Percentiles rank a stretch among this genome's conserved stretches.
phyloP scores from a whole-genome alignment of 2,888 invertebrate species.

The Thecocarcelia acutangulata region DNA sequence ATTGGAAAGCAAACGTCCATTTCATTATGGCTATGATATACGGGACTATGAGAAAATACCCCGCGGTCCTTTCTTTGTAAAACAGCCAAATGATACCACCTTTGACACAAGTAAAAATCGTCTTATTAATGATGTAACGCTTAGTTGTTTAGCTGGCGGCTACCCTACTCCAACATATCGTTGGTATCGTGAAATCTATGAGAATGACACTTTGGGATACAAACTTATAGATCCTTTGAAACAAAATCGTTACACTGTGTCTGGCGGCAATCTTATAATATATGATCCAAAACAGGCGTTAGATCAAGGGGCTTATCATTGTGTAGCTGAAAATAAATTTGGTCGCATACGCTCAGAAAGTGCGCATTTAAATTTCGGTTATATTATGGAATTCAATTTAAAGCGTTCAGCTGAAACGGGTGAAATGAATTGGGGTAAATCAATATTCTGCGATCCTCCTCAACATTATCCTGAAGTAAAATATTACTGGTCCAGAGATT shows the following conservation, averaged over 20 bases:
- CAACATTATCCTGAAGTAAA: conserved; percentile 94
- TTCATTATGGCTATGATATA: conserved; percentile 92
- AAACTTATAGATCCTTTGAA: conserved; percentile 89
- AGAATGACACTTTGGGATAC: conserved; percentile 88
- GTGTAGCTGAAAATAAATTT: conserved; percentile 93
- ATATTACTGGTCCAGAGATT: conserved; percentile 95
- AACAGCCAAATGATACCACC: conserved; percentile 91
- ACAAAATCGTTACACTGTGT: conserved; percentile 90
- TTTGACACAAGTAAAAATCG: conserved; percentile 90
- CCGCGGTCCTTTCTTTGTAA: conserved; percentile 93
- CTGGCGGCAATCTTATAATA: conserved; percentile 95
- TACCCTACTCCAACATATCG: conserved; percentile 94
- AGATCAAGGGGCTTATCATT: conserved; percentile 95
- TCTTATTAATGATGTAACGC: conserved; percentile 87
- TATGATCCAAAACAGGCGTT: conserved; percentile 89
- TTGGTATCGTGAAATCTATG: conserved; percentile 94
- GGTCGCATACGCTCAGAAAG: conserved; percentile 94
- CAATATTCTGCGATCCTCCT: conserved; percentile 95
- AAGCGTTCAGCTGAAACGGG: conserved; percentile 92
- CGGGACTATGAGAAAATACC: conserved; percentile 91
- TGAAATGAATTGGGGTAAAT: conserved; percentile 96
- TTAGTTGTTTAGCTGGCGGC: conserved; percentile 92
- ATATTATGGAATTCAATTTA: conserved; percentile 93
- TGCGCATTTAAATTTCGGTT: conserved; percentile 93
- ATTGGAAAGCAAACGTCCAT: conserved; percentile 89